phyloP scores from a whole-genome alignment of 2,113 vertebrate species.

The Panthera leo region DNA sequence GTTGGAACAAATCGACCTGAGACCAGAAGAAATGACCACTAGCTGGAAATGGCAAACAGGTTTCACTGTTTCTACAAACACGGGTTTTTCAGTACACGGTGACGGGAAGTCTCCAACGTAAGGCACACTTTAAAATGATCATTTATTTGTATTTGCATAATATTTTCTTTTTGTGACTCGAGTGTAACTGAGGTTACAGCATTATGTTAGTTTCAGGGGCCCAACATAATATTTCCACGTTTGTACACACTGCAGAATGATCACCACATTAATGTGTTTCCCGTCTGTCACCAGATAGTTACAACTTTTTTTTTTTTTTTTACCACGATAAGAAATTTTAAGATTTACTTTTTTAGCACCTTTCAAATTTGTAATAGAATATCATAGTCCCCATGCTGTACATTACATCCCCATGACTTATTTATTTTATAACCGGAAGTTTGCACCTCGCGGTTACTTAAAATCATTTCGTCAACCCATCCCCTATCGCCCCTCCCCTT shows the following conservation, averaged over 20 bases:
- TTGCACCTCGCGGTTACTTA: background rate
- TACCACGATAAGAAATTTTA: background rate
- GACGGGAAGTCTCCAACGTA: background rate
- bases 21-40: conserved; percentile 41
- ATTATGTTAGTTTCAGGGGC: background rate
- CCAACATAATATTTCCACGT: background rate
- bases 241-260: background rate
- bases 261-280: background rate
- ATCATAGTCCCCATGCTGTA: background rate
- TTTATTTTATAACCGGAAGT: background rate
- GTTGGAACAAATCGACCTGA: conserved; percentile 20
- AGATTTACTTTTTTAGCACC: background rate
- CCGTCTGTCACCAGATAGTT: background rate
- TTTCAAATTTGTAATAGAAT: background rate
- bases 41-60: conserved; percentile 45
- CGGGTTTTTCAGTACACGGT: background rate
- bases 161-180: conserved; percentile 27
- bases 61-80: background rate
- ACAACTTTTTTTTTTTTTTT: background rate
- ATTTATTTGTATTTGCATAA: conserved; percentile 25
- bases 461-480: background rate
- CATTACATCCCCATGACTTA: background rate
- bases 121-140: background rate
- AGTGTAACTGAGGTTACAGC: background rate
- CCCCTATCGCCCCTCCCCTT: background rate